A percentile compares a stretch with the other conserved stretches of the same genome.
These are phyloP conservation scores for Arrhopalites spinosus DNA, from an alignment of 2,888 invertebrate genomes.

Conservation along the genomic window DNA sequence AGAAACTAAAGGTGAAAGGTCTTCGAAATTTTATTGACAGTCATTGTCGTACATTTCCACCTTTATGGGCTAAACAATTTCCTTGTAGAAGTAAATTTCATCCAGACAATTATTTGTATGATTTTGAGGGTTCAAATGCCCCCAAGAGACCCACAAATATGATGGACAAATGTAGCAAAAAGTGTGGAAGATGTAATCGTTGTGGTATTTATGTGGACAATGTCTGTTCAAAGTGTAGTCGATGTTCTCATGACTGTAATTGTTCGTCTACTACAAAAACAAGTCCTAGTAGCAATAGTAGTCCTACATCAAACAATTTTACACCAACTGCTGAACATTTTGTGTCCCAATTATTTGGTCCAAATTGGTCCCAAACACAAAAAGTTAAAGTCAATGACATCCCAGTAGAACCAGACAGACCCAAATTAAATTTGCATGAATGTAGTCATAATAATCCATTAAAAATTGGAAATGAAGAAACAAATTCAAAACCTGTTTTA, in stretches of 20 bases:
- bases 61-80: constrained; percentile 48
- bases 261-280: constrained; percentile 26
- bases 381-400: constrained; percentile 28
- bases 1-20: constrained; percentile 46
- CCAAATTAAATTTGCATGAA: constrained; percentile 22
- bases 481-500: not conserved
- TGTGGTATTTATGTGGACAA: constrained; percentile 48
- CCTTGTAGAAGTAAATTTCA: constrained; percentile 46
- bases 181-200: constrained; percentile 42
- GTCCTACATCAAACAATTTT: not conserved
- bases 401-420: constrained; percentile 18
- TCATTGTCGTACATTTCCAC: constrained; percentile 30
- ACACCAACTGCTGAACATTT: constrained; percentile 31
- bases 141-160: constrained; percentile 33
- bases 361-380: constrained; percentile 36
- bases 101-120: constrained; percentile 50
- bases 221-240: constrained; percentile 42
- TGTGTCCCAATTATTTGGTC: constrained; percentile 36
- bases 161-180: constrained; percentile 41
- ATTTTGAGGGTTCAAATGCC: constrained; percentile 45
- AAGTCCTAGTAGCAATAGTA: not conserved
- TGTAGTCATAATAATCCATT: constrained; percentile 31
- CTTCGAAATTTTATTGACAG: constrained; percentile 41
- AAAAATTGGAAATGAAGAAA: constrained; percentile 11
- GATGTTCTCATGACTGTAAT: constrained; percentile 45